phyloP scores from a whole-genome alignment of 2,797 vertebrate species.

The Trachurus trachurus region DNA sequence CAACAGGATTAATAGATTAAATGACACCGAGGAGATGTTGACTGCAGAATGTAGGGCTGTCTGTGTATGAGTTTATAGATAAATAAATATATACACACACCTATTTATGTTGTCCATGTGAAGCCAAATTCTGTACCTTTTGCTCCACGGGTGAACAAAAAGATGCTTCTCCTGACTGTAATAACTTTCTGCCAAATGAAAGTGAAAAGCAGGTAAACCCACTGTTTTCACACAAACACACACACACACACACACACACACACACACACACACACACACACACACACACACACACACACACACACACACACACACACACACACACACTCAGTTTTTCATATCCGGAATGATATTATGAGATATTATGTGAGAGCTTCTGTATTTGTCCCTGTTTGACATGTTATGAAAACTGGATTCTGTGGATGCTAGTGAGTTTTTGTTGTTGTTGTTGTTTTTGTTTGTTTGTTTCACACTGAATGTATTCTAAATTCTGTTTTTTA shows the following conservation, averaged over 20 bases:
- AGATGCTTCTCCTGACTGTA: background rate
- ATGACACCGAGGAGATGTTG: background rate
- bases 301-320: too few species aligned
- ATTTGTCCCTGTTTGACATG: background rate
- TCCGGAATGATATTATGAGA: background rate
- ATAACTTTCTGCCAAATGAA: background rate
- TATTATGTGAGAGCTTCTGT: background rate
- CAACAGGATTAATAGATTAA: background rate
- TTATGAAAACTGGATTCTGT: background rate
- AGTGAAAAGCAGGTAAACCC: background rate
- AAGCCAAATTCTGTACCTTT: background rate
- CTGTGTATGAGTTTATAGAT: too few species aligned
- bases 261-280: too few species aligned
- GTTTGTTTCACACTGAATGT: background rate
- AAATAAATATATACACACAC: background rate
- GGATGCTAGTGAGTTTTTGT: background rate
- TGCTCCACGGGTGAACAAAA: background rate
- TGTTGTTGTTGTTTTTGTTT: too few species aligned
- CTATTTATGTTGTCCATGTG: background rate
- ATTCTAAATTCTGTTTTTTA: background rate
- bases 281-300: too few species aligned
- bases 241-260: too few species aligned
- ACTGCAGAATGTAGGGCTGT: background rate
- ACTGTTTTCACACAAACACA: conserved; percentile 4
- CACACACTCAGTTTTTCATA: too few species aligned